Evolutionary conservation across 2,888 invertebrate genomes (phyloP).

Genomic region (Hipparchia semele): DNA sequence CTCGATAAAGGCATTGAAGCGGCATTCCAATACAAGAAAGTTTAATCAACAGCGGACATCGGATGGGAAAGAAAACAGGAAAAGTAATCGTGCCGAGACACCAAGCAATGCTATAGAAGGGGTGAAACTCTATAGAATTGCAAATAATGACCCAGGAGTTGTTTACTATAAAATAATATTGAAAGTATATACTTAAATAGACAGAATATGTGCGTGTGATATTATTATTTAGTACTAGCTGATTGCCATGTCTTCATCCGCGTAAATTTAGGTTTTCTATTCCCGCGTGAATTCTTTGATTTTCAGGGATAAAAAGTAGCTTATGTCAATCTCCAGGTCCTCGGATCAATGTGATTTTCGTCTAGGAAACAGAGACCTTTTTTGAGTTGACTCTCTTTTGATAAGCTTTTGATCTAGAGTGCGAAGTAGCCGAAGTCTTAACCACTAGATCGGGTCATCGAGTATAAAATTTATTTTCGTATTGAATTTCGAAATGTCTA

Average conservation of each 20-base stretch:
- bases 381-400: no score
- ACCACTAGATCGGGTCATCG: no score
- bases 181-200: neutral
- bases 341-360: no score
- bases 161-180: neutral
- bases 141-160: neutral
- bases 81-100: conserved; percentile 37
- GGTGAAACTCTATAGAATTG: conserved; percentile 23
- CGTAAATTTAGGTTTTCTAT: no score
- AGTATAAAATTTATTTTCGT: neutral
- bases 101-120: conserved; percentile 35
- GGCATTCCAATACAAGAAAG: conserved; percentile 42
- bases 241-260: no score
- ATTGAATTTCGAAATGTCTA: neutral
- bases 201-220: neutral
- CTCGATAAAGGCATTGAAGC: conserved; percentile 38
- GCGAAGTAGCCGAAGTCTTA: no score
- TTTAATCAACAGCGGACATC: conserved; percentile 36
- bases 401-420: no score
- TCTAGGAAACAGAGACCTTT: no score
- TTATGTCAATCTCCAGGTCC: no score
- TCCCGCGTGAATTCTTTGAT: no score
- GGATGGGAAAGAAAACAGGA: conserved; percentile 43
- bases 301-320: no score
- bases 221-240: no score